These are phyloP conservation scores for Teinopalpus imperialis DNA, from an alignment of 2,888 invertebrate genomes.

Conservation along the genomic window DNA sequence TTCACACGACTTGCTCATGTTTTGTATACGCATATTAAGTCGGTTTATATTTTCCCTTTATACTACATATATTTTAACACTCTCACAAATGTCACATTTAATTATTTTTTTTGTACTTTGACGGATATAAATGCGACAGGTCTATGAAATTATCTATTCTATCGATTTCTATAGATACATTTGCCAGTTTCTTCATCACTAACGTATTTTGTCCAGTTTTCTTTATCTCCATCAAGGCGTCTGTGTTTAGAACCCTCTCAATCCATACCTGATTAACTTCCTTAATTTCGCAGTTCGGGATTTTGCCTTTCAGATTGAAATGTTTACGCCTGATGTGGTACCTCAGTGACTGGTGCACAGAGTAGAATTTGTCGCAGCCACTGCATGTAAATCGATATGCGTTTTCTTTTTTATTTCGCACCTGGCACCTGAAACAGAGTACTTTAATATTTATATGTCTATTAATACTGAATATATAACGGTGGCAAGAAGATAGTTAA, in stretches of 20 bases:
- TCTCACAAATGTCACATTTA: too few relatives aligned
- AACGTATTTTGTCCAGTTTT: slow-evolving; percentile 45
- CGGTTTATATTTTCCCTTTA: too few relatives aligned
- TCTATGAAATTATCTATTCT: slow-evolving; percentile 37
- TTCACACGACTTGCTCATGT: too few relatives aligned
- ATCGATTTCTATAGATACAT: slow-evolving; percentile 35
- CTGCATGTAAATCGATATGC: slow-evolving; percentile 33
- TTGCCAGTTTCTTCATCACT: slow-evolving; percentile 41
- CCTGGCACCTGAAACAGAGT: slow-evolving; percentile 10
- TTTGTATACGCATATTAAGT: too few relatives aligned
- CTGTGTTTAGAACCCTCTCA: slow-evolving; percentile 50
- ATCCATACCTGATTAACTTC: slow-evolving; percentile 57
- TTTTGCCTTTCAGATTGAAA: slow-evolving; percentile 44
- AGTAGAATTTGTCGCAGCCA: slow-evolving; percentile 41
- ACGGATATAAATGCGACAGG: slow-evolving; percentile 38
- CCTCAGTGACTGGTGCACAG: slow-evolving; percentile 31
- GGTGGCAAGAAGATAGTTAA: too few relatives aligned
- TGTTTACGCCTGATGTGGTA: slow-evolving; percentile 52
- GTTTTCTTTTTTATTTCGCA: neutral
- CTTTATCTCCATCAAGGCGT: slow-evolving; percentile 48
- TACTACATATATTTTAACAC: too few relatives aligned
- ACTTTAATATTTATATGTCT: too few relatives aligned
- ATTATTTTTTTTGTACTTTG: slow-evolving; percentile 6
- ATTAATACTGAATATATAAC: too few relatives aligned
- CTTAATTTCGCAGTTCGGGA: slow-evolving; percentile 39